phyloP scores from a whole-genome alignment of 2,888 invertebrate species.

The Strigamia maritima region DNA sequence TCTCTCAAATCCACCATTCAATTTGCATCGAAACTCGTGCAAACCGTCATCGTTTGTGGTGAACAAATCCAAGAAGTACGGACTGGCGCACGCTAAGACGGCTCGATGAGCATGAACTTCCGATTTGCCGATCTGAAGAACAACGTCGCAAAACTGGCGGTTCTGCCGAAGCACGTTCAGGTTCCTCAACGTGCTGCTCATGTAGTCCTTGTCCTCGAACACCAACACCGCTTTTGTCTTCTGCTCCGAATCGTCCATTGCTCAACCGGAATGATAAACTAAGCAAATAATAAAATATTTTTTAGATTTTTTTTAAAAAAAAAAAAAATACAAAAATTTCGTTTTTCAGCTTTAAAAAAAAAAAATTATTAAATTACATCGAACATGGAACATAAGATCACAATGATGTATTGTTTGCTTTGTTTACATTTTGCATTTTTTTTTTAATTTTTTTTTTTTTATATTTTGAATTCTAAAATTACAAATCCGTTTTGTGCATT shows the following conservation, averaged over 20 bases:
- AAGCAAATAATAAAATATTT: neutral
- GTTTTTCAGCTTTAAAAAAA: neutral
- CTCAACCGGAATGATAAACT: neutral
- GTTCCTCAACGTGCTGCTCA: slow-evolving; percentile 59
- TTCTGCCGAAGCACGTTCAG: slow-evolving; percentile 77
- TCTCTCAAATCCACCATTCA: slow-evolving; percentile 64
- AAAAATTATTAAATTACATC: neutral
- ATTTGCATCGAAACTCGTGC: slow-evolving; percentile 56
- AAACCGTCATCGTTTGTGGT: slow-evolving; percentile 59
- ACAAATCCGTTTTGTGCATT: too few relatives aligned
- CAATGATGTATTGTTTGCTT: too few relatives aligned
- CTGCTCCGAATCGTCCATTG: neutral
- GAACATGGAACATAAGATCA: too few relatives aligned
- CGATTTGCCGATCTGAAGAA: slow-evolving; percentile 66
- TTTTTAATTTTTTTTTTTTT: too few relatives aligned
- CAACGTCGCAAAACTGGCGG: slow-evolving; percentile 80
- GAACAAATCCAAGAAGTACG: slow-evolving; percentile 72
- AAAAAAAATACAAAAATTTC: too few relatives aligned
- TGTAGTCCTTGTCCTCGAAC: slow-evolving; percentile 47
- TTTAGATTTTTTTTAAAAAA: neutral
- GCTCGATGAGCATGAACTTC: slow-evolving; percentile 76
- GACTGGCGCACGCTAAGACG: slow-evolving; percentile 73
- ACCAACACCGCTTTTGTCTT: slow-evolving; percentile 43
- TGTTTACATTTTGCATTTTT: too few relatives aligned
- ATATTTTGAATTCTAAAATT: too few relatives aligned